A percentile compares a stretch with the other conserved stretches of the same genome.
phyloP scores from a whole-genome alignment of 2,113 vertebrate species.

The Prunella himalayana region DNA sequence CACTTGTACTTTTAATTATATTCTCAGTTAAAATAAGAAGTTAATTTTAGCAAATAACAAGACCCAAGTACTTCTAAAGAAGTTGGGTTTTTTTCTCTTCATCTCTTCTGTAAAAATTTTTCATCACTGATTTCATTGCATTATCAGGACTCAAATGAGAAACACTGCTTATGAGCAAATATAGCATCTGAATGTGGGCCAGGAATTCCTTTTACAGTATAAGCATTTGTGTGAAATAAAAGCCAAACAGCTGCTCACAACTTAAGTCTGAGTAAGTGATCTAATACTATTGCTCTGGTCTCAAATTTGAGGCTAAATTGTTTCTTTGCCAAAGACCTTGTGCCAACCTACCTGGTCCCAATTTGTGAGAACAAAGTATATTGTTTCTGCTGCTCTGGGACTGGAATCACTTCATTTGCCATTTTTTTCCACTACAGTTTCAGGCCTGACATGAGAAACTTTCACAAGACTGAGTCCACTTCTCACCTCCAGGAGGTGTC shows the following conservation, averaged over 20 bases:
- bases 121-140: conserved; percentile 45
- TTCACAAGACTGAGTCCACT: background rate
- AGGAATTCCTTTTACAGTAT: conserved; percentile 61
- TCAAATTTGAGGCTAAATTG: conserved; percentile 37
- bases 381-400: conserved; percentile 19
- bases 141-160: conserved; percentile 62
- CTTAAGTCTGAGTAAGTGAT: conserved; percentile 49
- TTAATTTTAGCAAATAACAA: background rate
- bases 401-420: conserved; percentile 7
- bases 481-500: background rate
- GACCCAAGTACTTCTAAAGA: background rate
- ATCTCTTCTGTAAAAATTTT: conserved; percentile 29
- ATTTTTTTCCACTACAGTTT: background rate
- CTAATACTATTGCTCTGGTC: conserved; percentile 53
- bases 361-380: conserved; percentile 61
- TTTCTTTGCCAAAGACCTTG: conserved; percentile 22
- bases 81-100: background rate
- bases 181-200: conserved; percentile 51
- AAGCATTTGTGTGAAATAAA: conserved; percentile 63
- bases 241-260: conserved; percentile 68
- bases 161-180: conserved; percentile 55
- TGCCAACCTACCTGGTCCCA: conserved; percentile 64
- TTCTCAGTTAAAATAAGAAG: background rate
- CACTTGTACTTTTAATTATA: background rate
- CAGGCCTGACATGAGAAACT: background rate